These are phyloP conservation scores for Drosophila navojoa DNA, from an alignment of 1,140 invertebrate genomes.

Conservation along the genomic window DNA sequence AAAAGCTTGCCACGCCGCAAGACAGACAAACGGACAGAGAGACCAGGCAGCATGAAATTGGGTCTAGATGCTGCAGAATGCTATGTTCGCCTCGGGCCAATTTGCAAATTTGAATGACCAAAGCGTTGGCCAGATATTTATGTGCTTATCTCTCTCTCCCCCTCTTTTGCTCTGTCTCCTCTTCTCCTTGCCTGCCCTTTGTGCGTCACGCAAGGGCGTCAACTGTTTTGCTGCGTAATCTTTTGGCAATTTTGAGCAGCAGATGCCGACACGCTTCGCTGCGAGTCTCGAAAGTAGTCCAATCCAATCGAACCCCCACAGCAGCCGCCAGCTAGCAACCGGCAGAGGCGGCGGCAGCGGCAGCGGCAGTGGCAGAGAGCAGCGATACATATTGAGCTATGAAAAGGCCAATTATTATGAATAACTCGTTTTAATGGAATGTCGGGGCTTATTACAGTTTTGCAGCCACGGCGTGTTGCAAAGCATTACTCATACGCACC, in stretches of 20 bases:
- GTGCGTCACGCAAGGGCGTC: conserved; percentile 39
- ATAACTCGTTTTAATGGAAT: conserved; percentile 78
- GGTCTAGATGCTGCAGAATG: conserved; percentile 42
- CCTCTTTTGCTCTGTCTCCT: background rate
- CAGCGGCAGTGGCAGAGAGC: conserved; percentile 47
- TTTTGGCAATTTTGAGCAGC: conserved; percentile 35
- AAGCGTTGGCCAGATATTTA: conserved; percentile 8
- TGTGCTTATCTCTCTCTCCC: conserved; percentile 4
- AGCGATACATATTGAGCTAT: conserved; percentile 66
- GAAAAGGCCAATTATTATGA: conserved; percentile 82
- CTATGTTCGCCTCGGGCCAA: conserved; percentile 39
- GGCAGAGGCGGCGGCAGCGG: background rate
- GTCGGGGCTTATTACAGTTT: conserved; percentile 70
- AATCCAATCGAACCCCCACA: conserved; percentile 57
- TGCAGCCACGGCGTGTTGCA: conserved; percentile 26
- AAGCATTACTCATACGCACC: conserved; percentile 78
- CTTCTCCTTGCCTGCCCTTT: conserved; percentile 24
- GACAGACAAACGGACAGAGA: conserved; percentile 28
- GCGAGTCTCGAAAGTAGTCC: conserved; percentile 46
- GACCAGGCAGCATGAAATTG: conserved; percentile 52
- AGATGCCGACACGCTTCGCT: conserved; percentile 35
- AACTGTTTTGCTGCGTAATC: conserved; percentile 58
- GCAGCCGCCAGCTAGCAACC: conserved; percentile 37
- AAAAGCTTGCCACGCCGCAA: conserved; percentile 61
- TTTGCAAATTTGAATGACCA: conserved; percentile 65